Conservation (phyloP, 2,888 invertebrate species). For the Penaeus monodon region DNA sequence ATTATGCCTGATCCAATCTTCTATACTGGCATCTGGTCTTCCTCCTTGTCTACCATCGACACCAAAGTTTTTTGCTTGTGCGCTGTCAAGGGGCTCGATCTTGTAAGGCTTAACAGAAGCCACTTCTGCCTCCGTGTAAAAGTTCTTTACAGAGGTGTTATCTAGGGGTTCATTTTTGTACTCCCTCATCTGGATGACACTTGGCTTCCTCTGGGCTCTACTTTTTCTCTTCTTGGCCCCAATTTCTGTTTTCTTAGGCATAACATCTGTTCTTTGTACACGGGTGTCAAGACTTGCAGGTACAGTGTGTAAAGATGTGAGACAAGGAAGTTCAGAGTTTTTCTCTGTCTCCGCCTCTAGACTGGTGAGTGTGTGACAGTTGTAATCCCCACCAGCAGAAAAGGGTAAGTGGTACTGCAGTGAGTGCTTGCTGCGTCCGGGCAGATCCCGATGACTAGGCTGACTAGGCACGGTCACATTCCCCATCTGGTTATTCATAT, state of each 20-base stretch:
- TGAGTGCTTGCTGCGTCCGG: constrained; percentile 23
- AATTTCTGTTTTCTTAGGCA: constrained; percentile 43
- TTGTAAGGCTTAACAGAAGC: constrained; percentile 19
- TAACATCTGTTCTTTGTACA: constrained; percentile 31
- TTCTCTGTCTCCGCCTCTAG: constrained; percentile 37
- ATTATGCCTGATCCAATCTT: constrained; percentile 56
- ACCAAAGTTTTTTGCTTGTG: constrained; percentile 3
- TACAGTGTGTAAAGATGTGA: constrained; percentile 38
- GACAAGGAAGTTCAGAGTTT: constrained; percentile 24
- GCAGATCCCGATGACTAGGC: constrained; percentile 26
- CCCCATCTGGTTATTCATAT: constrained; percentile 14
- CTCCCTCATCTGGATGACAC: constrained; percentile 55
- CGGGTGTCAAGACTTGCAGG: constrained; percentile 30
- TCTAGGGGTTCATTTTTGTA: constrained; percentile 25
- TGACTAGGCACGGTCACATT: constrained; percentile 17
- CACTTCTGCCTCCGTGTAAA: constrained; percentile 18
- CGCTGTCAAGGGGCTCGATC: neutral
- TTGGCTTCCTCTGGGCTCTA: constrained; percentile 63
- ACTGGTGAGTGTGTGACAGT: constrained; percentile 12
- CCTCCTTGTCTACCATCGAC: constrained; percentile 2
- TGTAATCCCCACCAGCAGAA: constrained; percentile 32
- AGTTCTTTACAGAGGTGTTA: constrained; percentile 2
- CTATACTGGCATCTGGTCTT: constrained; percentile 41
- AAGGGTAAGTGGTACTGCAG: constrained; percentile 43
- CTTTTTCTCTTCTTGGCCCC: constrained; percentile 64